phyloP scores from a whole-genome alignment of 2,797 vertebrate species.

The Falco novaeseelandiae region DNA sequence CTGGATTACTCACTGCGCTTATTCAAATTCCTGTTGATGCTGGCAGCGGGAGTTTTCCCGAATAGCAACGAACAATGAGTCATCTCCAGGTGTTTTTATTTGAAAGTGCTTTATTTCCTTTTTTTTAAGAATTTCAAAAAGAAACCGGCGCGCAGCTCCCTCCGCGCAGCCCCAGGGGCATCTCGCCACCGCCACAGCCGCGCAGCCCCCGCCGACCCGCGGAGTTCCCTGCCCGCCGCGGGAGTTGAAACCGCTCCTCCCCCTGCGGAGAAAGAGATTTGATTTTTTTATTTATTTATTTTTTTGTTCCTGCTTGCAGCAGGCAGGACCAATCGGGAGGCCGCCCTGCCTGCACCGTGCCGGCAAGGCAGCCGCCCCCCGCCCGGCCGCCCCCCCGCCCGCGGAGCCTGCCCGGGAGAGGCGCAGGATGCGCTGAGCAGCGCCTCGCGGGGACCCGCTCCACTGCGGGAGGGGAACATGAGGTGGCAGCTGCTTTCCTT shows the following conservation, averaged over 20 bases:
- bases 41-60: conserved; percentile 58
- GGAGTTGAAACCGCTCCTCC: conserved; percentile 71
- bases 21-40: conserved; percentile 29
- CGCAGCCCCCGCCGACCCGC: background rate
- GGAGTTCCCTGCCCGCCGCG: conserved; percentile 38
- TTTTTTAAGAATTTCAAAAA: background rate
- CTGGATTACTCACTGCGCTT: conserved; percentile 22
- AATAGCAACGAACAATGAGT: conserved; percentile 29
- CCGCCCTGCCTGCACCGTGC: conserved; percentile 32
- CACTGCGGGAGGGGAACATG: background rate
- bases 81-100: conserved; percentile 54
- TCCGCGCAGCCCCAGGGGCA: background rate
- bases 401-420: background rate
- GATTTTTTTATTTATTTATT: background rate
- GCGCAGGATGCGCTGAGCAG: background rate
- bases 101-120: background rate
- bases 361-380: background rate
- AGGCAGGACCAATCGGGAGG: conserved; percentile 57
- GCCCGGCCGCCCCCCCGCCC: background rate
- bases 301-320: background rate
- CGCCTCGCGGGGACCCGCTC: background rate
- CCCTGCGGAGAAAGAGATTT: conserved; percentile 57
- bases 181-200: background rate
- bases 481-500: background rate
- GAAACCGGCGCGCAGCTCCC: background rate